These are phyloP conservation scores for Hypsopygia costalis DNA, from an alignment of 2,888 invertebrate genomes.

Conservation along the genomic window DNA sequence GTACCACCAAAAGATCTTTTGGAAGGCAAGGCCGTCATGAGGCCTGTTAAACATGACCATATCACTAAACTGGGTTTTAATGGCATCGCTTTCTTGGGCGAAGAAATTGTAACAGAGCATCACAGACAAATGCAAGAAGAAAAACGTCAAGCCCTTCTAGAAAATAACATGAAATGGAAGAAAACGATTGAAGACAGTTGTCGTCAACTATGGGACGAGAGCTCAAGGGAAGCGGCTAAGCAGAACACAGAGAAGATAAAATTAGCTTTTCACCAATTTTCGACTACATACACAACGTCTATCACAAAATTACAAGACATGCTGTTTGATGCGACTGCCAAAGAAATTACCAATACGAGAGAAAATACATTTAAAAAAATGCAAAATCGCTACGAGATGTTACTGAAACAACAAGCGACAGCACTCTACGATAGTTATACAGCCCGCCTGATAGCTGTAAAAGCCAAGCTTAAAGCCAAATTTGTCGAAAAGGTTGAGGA, in stretches of 20 bases:
- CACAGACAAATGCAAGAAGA: constrained; percentile 37
- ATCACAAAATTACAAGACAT: constrained; percentile 49
- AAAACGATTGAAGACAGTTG: constrained; percentile 29
- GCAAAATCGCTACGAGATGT: constrained; percentile 35
- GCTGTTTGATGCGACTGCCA: constrained; percentile 42
- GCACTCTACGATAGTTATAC: constrained; percentile 47
- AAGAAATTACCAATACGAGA: constrained; percentile 41
- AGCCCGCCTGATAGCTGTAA: constrained; percentile 39
- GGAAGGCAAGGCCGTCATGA: constrained; percentile 45
- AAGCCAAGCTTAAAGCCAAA: constrained; percentile 36
- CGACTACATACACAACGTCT: constrained; percentile 40
- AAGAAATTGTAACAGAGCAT: constrained; percentile 35
- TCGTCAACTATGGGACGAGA: constrained; percentile 32
- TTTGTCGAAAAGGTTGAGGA: constrained; percentile 44
- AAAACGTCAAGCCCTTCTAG: constrained; percentile 30
- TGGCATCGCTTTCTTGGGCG: constrained; percentile 46
- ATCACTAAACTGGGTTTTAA: constrained; percentile 44
- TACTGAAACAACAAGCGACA: constrained; percentile 49
- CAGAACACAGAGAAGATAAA: constrained; percentile 44
- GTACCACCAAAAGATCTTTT: constrained; percentile 54
- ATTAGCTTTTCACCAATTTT: constrained; percentile 47
- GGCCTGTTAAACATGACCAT: constrained; percentile 45
- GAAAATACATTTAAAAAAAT: constrained; percentile 40
- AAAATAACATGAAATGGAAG: constrained; percentile 51
- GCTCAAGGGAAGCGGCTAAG: constrained; percentile 28